These are phyloP conservation scores for Pandemis cinnamomeana DNA, from an alignment of 2,888 invertebrate genomes.

Conservation along the genomic window DNA sequence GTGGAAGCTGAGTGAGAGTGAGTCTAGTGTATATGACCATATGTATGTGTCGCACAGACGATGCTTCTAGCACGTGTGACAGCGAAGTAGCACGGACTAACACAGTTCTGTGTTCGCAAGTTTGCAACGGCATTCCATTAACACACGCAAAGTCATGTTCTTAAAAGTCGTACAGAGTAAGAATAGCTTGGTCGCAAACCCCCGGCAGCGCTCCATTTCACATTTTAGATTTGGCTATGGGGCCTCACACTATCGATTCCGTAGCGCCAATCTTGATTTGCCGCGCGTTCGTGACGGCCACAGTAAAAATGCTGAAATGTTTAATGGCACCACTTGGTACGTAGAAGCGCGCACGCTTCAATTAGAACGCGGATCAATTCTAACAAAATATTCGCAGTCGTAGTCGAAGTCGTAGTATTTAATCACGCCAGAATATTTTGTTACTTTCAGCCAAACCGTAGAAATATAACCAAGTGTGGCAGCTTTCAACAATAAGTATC, in stretches of 20 bases:
- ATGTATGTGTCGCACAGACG: no score
- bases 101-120: no score
- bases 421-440: neutral
- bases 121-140: no score
- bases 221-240: slow-evolving; percentile 6
- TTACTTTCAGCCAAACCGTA: neutral
- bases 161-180: neutral
- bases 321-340: slow-evolving; percentile 10
- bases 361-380: neutral
- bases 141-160: no score
- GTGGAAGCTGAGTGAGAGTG: no score
- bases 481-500: neutral
- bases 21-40: no score
- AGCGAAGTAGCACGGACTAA: no score
- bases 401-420: neutral
- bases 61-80: no score
- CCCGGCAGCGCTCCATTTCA: neutral
- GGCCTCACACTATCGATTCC: slow-evolving; percentile 7
- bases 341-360: neutral
- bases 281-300: slow-evolving; percentile 4
- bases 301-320: slow-evolving; percentile 7
- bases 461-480: neutral
- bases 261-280: slow-evolving; percentile 12
- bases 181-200: neutral
- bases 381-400: neutral